Evolutionary conservation across 1,140 invertebrate genomes (phyloP), one percentile per base, ranked within the genome.

Genomic region (Papilio helenus): DNA sequence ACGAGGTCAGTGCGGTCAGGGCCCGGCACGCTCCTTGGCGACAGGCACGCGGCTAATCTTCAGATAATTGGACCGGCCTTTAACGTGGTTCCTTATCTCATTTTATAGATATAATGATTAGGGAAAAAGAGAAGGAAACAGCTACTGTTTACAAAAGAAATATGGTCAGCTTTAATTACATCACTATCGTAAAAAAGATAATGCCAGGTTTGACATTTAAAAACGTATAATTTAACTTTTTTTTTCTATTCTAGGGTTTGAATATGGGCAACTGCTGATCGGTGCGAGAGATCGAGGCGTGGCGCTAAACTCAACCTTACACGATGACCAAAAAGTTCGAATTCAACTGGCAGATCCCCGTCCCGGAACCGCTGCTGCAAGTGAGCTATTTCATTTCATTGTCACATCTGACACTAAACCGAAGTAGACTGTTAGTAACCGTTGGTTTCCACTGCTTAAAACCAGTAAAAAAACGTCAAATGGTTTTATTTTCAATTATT

Each of bases 261-360:
- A 88, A 81, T 77, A 93, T 92, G 90, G 80, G 79, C 79, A 23
- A 68, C 20, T 89, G 85, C 84, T 89, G 76, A 86, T 84, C 26
- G 14, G 55, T 29, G 34, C 44, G 51, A 55, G 80, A 29, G 79
- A 79, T 80, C 71, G 81, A 76, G 81, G 79, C 51, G 81, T 74
- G 72, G 81, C 39, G 74, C 76, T 82, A 80, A 87, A 29, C 65
- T 51, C 61, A 29, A 82, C 79, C 61, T 76, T 82, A 81, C 88
- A 90, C 80, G 83, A 99, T 99, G 99, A 99, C 99, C 84, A 99
- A 99, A 95, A 98, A 97, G 92, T 99, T 99, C 95, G 99, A 99
- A 88, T 99, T 99, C 96, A 98, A 99, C 95, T 99, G 99, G 99
- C 97, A 97, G 90, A 98, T 98, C 83, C 97, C 98, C 73, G 98